These are phyloP conservation scores for Autographa pulchrina DNA, from an alignment of 2,888 invertebrate species.

Conservation along the genomic window DNA sequence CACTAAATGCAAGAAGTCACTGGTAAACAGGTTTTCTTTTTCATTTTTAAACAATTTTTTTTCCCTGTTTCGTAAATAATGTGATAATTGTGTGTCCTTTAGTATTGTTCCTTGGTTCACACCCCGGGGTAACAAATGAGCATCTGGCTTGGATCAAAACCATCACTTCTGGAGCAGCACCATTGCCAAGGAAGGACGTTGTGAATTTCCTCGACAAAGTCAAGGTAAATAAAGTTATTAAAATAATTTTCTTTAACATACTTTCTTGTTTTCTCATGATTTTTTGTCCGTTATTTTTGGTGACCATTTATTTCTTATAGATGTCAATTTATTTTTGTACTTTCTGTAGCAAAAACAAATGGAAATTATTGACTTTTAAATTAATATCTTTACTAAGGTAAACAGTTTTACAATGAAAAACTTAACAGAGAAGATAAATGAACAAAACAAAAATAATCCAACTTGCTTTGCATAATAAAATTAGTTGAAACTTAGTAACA, in stretches of 20 bases:
- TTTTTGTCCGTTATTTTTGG: too few relatives aligned
- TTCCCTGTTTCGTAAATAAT: too few relatives aligned
- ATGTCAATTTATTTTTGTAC: too few relatives aligned
- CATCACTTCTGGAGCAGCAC: constrained; percentile 91
- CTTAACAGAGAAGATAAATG: constrained; percentile 44
- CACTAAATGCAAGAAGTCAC: too few relatives aligned
- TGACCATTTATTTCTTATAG: too few relatives aligned
- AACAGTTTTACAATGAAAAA: constrained; percentile 14
- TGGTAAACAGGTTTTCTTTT: too few relatives aligned
- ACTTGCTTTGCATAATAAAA: constrained; percentile 53
- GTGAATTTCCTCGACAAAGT: constrained; percentile 84
- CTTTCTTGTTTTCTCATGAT: not conserved
- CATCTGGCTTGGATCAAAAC: constrained; percentile 88
- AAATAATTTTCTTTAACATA: too few relatives aligned
- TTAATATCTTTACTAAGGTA: constrained; percentile 23
- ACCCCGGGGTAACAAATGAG: constrained; percentile 88
- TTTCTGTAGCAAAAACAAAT: not conserved
- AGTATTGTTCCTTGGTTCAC: constrained; percentile 92
- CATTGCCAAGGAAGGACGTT: constrained; percentile 89
- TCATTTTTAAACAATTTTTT: too few relatives aligned
- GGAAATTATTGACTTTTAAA: constrained; percentile 19
- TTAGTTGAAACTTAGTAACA: constrained; percentile 50
- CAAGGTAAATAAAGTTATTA: constrained; percentile 60
- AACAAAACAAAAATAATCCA: constrained; percentile 48
- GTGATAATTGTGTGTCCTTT: constrained; percentile 49